phyloP scores from a whole-genome alignment of 2,113 vertebrate genomes.

The Opisthocomus hoazin region DNA sequence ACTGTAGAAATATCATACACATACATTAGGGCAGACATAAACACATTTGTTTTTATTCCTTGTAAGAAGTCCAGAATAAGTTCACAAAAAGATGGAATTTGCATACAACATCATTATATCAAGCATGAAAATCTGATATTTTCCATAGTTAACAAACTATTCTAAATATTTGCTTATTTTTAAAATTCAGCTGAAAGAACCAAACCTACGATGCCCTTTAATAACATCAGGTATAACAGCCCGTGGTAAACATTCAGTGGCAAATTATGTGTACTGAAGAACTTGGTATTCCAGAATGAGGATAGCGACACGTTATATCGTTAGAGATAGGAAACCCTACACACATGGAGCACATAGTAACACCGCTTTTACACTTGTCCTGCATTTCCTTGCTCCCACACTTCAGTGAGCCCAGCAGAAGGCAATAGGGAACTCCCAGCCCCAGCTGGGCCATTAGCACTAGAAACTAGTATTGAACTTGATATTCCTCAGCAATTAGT shows the following conservation, averaged over 20 bases:
- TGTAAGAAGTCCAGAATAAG: background rate
- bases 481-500: background rate
- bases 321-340: background rate
- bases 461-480: background rate
- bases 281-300: background rate
- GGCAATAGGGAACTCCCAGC: background rate
- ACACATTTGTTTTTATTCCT: background rate
- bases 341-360: rapidly evolving
- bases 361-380: background rate
- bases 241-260: background rate
- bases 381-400: background rate
- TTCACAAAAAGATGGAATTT: background rate
- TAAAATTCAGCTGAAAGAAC: background rate
- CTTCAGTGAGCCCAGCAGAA: background rate
- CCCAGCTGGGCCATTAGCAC: background rate
- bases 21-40: background rate
- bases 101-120: background rate
- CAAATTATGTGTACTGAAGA: background rate
- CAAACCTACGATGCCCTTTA: background rate
- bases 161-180: background rate
- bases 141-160: background rate
- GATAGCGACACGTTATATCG: background rate
- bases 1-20: background rate
- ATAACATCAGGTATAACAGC: background rate
- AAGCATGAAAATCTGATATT: background rate